Base-by-base conservation (phyloP, 2,888 invertebrate genomes). In the Exephanes ischioxanthus region DNA sequence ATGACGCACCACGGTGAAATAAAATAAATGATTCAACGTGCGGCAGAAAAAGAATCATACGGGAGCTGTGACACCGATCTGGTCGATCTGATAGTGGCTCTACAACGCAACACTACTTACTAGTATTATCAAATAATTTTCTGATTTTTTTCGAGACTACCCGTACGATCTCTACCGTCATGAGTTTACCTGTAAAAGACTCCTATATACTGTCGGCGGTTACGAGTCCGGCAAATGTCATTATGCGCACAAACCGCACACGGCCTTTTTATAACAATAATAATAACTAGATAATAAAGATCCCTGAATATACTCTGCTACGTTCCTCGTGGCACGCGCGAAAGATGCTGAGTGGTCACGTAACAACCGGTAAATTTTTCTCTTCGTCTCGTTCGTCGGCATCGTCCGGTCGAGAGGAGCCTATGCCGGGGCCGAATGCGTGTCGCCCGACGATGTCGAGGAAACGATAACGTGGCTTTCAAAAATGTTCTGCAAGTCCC, bases 261-360 rank as follows among this genome's bases (percentile, higher is more conserved):
- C 80, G 81, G 81, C 84, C 73, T 81, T 87, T 73, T 76, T 70
- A 73, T 83, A 71, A 75, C 76, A 79, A 55, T 89, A 88, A 89
- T 87, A 88, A 89, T 92, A 93, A 92, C 91, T 92, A 93, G 88
- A 91, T 90, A 92, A 92, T 93, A 93, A 93, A 92, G 91, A 93
- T 94, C 93, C 93, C 93, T 94, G 93, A 94, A 93, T 92, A 90
- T 87, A 87, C 80, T 87, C 86, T 87, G 77, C 85, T 87, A 86
- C 88, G 87, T 89, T 87, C 75, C 85, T 88, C 89, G 90, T 91
- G 91, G 90, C 91, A 91, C 89, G 90, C 87, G 86, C 87, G 87
- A 90, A 89, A 87, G 86, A 88, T 86, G 87, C 87, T 86, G 88
- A 89, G 85, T 86, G 82, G 87, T 89, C 87, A 86, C 82, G 78